phyloP scores from a whole-genome alignment of 2,113 vertebrate genomes.

The Mustelus asterias region DNA sequence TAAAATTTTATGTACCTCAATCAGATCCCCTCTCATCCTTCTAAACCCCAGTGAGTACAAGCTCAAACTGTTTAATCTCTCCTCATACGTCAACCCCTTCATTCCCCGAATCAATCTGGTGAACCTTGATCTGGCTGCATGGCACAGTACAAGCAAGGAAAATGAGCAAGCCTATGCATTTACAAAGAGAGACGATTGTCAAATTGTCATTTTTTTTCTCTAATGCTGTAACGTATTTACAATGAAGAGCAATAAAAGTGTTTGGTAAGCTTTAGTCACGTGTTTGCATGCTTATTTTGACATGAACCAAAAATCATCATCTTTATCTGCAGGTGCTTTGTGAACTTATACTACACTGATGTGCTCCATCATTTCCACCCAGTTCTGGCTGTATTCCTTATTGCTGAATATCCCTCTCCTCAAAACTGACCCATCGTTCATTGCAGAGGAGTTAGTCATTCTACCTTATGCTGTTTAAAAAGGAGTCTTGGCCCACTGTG shows the following conservation, averaged over 20 bases:
- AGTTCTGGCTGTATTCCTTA: neutral
- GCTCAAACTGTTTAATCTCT: too few relatives aligned
- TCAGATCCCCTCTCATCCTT: too few relatives aligned
- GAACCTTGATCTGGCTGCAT: neutral
- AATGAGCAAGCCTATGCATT: neutral
- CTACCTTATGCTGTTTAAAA: neutral
- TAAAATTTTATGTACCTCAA: too few relatives aligned
- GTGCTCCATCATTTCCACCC: neutral
- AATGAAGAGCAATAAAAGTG: neutral
- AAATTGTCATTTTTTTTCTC: neutral
- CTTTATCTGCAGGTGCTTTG: too few relatives aligned
- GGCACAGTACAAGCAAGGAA: neutral
- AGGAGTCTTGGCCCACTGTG: neutral
- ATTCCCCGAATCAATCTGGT: too few relatives aligned
- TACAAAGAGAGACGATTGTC: too few relatives aligned
- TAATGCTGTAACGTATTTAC: neutral
- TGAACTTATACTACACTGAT: neutral
- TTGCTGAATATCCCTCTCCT: neutral
- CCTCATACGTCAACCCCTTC: too few relatives aligned
- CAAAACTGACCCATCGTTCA: neutral
- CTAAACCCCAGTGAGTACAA: too few relatives aligned
- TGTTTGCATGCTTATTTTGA: neutral
- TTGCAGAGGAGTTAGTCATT: neutral
- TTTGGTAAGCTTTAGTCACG: neutral
- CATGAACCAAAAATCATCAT: too few relatives aligned